Percentiles rank a stretch among this genome's conserved stretches.
Evolutionary conservation across 2,888 invertebrate species (phyloP).

Genomic region (Drosophila monieri): DNA sequence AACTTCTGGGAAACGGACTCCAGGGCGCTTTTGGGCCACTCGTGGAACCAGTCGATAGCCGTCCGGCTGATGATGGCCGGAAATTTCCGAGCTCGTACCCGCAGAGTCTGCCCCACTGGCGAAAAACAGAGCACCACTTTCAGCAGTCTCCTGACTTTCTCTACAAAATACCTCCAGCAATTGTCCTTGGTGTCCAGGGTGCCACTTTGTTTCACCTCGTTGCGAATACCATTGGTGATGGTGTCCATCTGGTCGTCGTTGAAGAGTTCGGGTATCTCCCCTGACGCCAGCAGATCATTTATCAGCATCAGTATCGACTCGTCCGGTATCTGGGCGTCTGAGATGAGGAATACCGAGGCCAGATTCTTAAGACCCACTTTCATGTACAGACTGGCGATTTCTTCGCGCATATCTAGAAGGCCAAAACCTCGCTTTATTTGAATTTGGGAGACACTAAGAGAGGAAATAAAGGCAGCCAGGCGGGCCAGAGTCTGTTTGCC

Average conservation of each 20-base stretch:
- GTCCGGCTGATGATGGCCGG: conserved; percentile 97
- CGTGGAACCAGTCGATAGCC: conserved; percentile 98
- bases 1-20: conserved; percentile 95
- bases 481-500: conserved; percentile 97
- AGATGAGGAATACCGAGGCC: conserved; percentile 95
- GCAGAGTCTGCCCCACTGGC: conserved; percentile 95
- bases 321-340: conserved; percentile 96
- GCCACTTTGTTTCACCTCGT: conserved; percentile 93
- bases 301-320: conserved; percentile 95
- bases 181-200: conserved; percentile 94
- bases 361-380: conserved; percentile 95
- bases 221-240: conserved; percentile 90
- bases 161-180: conserved; percentile 98
- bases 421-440: conserved; percentile 95
- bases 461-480: conserved; percentile 94
- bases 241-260: conserved; percentile 96
- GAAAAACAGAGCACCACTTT: conserved; percentile 97
- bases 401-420: conserved; percentile 91
- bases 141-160: conserved; percentile 91
- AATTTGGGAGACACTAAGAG: conserved; percentile 96
- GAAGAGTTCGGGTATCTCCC: conserved; percentile 96
- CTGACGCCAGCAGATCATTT: conserved; percentile 96
- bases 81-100: conserved; percentile 95
- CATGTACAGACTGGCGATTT: conserved; percentile 90
- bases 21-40: conserved; percentile 97